Evolutionary conservation across 2,113 vertebrate genomes (phyloP), one percentile per base, ranked within the genome.

Genomic region (Puffinus mauretanicus): DNA sequence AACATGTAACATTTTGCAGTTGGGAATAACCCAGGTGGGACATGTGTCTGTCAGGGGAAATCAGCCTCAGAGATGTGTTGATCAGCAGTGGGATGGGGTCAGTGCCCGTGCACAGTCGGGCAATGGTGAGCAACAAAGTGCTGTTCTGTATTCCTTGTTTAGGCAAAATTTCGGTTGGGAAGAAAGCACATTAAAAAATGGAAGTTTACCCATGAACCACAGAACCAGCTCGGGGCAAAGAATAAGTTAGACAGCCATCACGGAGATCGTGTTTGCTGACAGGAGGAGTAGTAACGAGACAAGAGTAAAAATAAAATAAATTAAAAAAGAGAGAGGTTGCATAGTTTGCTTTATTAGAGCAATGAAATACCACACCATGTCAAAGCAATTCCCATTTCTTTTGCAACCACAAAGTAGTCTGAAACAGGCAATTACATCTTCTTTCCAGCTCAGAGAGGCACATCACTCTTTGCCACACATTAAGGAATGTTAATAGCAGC

Each of bases 351-450:
- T 93, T 92, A 61, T 88, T 64, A 75, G 83, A 57, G 76, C 89
- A 76, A 70, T 75, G 82, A 92, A 83, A 70, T 77, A 47, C 40
- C 81, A 81, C 51, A 65, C 46, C 51, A 3, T 92, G 90, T 76
- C 95, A 86, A 96, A 96, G 87, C 42, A 40, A 72, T 65, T 80
- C 70, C 78, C 22, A 10, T 80, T 85, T 52, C 76, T 79, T 85
- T 66, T 82, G 92, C 57, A 61, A 84, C 55, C 89, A n/a, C n/a
- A 61, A 36, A 87, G 78, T 55, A 71, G 36, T 65, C 80, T 90
- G 90, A 80, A 91, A 76, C 44, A 79, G 82, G 79, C 81, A 95
- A 94, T 96, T 84, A 57, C 86, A 52, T n/a, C 82, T 83, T 87
- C 83, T 84, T 88, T 82, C 69, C 76, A 62, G 82, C 85, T 92